Base-by-base conservation (phyloP, 2,888 invertebrate species). In the Deilephila porcellus region DNA sequence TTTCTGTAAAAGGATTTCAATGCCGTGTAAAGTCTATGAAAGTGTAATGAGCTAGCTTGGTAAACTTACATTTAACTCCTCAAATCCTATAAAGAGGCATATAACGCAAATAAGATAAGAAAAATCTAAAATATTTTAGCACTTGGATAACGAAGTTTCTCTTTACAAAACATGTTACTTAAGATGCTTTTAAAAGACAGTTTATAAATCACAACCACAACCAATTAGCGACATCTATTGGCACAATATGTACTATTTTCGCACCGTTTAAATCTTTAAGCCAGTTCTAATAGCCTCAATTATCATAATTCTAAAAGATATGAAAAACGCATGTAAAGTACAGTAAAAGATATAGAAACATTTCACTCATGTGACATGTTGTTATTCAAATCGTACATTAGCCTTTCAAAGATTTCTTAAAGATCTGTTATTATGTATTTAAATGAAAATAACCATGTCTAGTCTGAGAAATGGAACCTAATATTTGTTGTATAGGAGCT, bases 391-490 rank as follows among this genome's bases (percentile, higher is more conserved):
- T 64, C 37, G 45, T 37, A 64, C 64, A 45, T 45, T 37, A 64
- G n/a, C 37, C 45, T n/a, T 56, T 56, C 56, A n/a, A 56, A 56
- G 56, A 56, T 56, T 56, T 17, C n/a, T 56, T 56, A 56, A 56
- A 19, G 56, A 56, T 56, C 4, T 56, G 45, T 45, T 20, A n/a
- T 19, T 64, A 45, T 64, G 37, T 64, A 45, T 45, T 67, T 45
- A 45, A 45, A 45, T 45, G 45, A 20, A 20, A 67, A 67, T 67
- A 52, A 45, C 45, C 3, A 14, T 4, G 14, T 8, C 20, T 56
- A 56, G 37, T 19, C 32, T 63, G 19, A 63, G 63, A 63, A 34
- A 63, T 34, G 63, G 17, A 60, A 60, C 60, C 60, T 60, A 60
- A 25, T 29, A 29, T 60, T 29, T 29, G 62, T 34, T 52, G 45